Conservation (phyloP, 2,113 vertebrate genomes). For the Eubucco bourcierii region DNA sequence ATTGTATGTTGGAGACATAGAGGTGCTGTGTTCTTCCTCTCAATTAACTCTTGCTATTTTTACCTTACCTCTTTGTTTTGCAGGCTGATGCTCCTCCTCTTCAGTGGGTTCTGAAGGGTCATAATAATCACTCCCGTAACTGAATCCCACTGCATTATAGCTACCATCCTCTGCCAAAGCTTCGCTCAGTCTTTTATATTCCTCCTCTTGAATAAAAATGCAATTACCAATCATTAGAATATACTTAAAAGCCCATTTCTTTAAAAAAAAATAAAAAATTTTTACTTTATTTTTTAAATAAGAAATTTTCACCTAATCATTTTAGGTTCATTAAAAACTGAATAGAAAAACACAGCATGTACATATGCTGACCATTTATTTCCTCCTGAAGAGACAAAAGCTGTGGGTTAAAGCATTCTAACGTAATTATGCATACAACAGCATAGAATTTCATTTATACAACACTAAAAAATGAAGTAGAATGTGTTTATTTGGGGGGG, state of each 20-base stretch:
- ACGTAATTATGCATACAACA: constrained; percentile 50
- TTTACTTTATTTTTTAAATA: constrained; percentile 56
- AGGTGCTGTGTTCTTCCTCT: background rate
- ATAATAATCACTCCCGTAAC: constrained; percentile 95
- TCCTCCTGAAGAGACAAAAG: constrained; percentile 72
- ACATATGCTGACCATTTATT: constrained; percentile 50
- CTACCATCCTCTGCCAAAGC: constrained; percentile 93
- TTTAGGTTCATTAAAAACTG: constrained; percentile 53
- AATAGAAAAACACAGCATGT: constrained; percentile 50
- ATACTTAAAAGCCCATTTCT: background rate
- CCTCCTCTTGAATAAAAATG: constrained; percentile 91
- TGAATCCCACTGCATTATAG: constrained; percentile 93
- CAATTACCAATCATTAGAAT: constrained; percentile 50
- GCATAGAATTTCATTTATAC: constrained; percentile 43
- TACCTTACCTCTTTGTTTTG: constrained; percentile 81
- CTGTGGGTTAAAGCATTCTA: constrained; percentile 60
- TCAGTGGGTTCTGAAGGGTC: constrained; percentile 97
- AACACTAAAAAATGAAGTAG: constrained; percentile 74
- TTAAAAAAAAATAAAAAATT: constrained; percentile 34
- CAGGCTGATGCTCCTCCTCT: constrained; percentile 87
- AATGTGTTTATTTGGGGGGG: constrained; percentile 59
- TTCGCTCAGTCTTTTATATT: constrained; percentile 96
- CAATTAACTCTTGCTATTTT: background rate
- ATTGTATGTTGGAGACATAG: background rate
- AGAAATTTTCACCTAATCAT: constrained; percentile 34